Base-by-base conservation (phyloP, 2,888 invertebrate species). In the Rambutsinella grinnellia region DNA sequence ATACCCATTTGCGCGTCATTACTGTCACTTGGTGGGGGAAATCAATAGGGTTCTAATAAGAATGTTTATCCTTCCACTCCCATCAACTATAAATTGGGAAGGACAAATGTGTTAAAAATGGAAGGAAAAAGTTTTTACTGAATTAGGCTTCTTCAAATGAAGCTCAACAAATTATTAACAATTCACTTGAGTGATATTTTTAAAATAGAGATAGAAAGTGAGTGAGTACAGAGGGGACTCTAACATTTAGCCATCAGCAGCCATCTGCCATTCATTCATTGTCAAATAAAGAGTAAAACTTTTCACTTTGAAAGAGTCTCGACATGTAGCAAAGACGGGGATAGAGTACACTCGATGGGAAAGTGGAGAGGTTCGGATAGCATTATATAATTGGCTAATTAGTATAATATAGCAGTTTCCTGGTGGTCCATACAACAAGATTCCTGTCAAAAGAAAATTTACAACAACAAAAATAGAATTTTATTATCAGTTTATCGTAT, bases 321-420 rank as follows among this genome's bases (percentile, higher is more conserved):
- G 6, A 8, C 36, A 36, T 36, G 36, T 5, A 36, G 36, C 5
- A 36, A 36, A 36, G 36, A 36, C 5, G 13, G 36, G 36, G 13
- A 36, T 13, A 36, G 13, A 13, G 5, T 8, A 36, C 36, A 13
- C 13, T 8, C 36, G 5, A 5, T 8, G 36, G 13, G 36, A 36
- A 36, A 13, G 36, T 5, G 13, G 36, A 13, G 36, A 36, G 36
- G 36, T 36, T 36, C 13, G 13, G 36, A 13, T 36, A 13, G 6
- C 13, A 13, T 36, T 36, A 13, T 13, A 36, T 36, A 13, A 36
- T 8, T 36, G 5, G 6, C 36, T 36, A 36, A 36, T 36, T 60
- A 91, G 85, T 3, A 89, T 89, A 0, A 91, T 91, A 86, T 91
- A 91, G n/a, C 90, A 90, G 86, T 91, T 91, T 1, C 91, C 91